These are phyloP conservation scores for Rhadina sibilatrix DNA, from an alignment of 2,113 vertebrate genomes.

Conservation along the genomic window DNA sequence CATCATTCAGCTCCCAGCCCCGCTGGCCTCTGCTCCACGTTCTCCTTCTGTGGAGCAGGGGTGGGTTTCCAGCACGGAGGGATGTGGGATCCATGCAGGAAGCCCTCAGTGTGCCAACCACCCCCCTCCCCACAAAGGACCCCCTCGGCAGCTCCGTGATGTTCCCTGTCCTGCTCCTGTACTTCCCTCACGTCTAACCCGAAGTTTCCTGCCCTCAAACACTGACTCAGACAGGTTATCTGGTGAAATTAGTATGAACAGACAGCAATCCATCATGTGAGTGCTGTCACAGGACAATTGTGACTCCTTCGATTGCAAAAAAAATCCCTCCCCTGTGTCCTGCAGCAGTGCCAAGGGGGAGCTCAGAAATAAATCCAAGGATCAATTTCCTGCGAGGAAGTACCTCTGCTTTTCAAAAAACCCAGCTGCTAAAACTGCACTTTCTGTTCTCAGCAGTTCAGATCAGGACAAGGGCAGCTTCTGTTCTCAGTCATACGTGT, in stretches of 20 bases:
- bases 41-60: not conserved
- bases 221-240: not conserved
- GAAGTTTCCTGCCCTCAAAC: not conserved
- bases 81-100: not conserved
- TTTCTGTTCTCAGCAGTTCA: not conserved
- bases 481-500: not conserved
- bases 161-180: not conserved
- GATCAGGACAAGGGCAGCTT: not conserved
- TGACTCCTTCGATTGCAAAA: not conserved
- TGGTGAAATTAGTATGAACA: not conserved
- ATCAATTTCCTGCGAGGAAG: not conserved
- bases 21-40: not conserved
- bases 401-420: not conserved
- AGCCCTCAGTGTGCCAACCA: not conserved
- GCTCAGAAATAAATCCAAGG: not conserved
- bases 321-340: not conserved
- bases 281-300: not conserved
- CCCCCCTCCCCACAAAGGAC: not conserved
- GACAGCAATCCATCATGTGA: not conserved
- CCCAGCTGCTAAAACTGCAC: not conserved
- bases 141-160: not conserved
- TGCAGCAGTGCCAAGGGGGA: not conserved
- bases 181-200: not conserved
- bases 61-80: not conserved
- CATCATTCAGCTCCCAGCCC: not conserved